Conservation (phyloP, 2,113 vertebrate genomes). For the Charadrius vociferus region DNA sequence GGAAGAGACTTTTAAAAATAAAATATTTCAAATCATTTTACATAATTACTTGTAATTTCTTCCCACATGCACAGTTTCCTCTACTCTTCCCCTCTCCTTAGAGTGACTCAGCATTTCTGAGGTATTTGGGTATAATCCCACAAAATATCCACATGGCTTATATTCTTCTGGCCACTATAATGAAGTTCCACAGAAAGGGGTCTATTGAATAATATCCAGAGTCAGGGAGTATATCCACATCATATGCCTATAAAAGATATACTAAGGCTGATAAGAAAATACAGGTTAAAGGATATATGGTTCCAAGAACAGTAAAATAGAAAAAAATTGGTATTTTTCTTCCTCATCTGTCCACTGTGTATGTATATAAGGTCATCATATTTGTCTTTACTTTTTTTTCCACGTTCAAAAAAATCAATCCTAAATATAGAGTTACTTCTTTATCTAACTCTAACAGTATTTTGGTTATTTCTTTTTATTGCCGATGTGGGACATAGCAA, state of each 20-base stretch:
- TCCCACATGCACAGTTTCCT: background rate
- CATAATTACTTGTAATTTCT: background rate
- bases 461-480: background rate
- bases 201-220: background rate
- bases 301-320: background rate
- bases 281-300: background rate
- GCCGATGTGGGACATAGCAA: background rate
- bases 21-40: background rate
- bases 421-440: background rate
- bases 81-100: background rate
- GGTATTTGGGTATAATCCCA: background rate
- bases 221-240: background rate
- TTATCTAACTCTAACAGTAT: background rate
- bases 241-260: background rate
- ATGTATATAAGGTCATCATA: background rate
- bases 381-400: background rate
- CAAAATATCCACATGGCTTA: background rate
- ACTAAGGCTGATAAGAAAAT: background rate
- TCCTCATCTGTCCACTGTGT: background rate
- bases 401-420: background rate
- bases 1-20: background rate
- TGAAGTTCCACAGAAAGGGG: background rate
- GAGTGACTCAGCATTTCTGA: conserved; percentile 52
- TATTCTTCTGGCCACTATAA: background rate
- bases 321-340: background rate